phyloP scores from a whole-genome alignment of 2,113 vertebrate genomes.

The Sceloporus undulatus region DNA sequence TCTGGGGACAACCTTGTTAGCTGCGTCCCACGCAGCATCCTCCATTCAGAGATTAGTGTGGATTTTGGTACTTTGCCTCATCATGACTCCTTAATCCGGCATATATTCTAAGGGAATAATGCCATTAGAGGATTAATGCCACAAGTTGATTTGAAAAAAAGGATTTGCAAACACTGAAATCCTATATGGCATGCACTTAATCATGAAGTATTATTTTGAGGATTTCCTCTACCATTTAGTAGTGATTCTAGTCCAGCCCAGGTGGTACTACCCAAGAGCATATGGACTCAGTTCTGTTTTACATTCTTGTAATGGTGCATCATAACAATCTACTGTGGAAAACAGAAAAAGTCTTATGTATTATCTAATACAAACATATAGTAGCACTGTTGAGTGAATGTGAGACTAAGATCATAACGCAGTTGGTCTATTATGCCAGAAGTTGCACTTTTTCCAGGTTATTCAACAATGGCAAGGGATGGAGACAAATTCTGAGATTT shows the following conservation, averaged over 20 bases:
- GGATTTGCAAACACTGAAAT: constrained; percentile 77
- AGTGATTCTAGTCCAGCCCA: constrained; percentile 57
- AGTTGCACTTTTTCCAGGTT: too few species aligned
- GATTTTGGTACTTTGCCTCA: constrained; percentile 85
- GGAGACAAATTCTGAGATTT: too few species aligned
- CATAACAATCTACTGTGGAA: not conserved
- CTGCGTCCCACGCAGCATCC: constrained; percentile 67
- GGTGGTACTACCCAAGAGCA: not conserved
- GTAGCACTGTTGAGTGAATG: not conserved
- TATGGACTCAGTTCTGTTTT: not conserved
- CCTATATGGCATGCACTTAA: constrained; percentile 75
- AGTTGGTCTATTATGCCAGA: too few species aligned
- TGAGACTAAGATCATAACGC: not conserved
- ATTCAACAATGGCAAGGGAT: too few species aligned
- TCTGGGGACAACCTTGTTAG: constrained; percentile 71
- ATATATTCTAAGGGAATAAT: constrained; percentile 84
- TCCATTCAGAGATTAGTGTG: constrained; percentile 81
- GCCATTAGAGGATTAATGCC: constrained; percentile 86
- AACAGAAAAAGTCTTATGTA: not conserved
- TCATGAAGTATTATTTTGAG: constrained; percentile 71
- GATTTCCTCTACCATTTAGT: constrained; percentile 69
- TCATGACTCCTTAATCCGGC: constrained; percentile 85
- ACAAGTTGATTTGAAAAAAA: constrained; percentile 82
- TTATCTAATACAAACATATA: not conserved
- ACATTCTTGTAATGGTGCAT: not conserved